Evolutionary conservation across 2,113 vertebrate species (phyloP).

Genomic region (Meleagris gallopavo): DNA sequence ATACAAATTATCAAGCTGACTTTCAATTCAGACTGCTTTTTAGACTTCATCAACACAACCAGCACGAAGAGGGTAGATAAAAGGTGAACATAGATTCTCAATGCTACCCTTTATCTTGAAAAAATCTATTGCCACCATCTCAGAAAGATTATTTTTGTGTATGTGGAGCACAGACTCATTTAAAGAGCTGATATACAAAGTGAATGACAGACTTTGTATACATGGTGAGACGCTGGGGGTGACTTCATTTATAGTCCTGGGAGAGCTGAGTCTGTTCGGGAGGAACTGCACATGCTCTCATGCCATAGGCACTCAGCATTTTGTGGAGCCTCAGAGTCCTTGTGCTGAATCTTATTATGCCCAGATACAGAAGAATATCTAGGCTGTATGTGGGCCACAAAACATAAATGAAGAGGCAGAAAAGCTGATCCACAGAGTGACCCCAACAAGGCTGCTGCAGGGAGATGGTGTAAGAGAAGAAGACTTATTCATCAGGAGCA

Average conservation of each 20-base stretch:
- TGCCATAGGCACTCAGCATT: background rate
- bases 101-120: constrained; percentile 10
- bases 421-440: background rate
- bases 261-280: background rate
- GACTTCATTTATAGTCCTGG: constrained; percentile 13
- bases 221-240: background rate
- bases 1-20: constrained; percentile 34
- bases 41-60: constrained; percentile 41
- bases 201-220: constrained; percentile 22
- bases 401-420: background rate
- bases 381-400: background rate
- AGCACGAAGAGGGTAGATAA: background rate
- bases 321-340: background rate
- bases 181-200: background rate
- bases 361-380: background rate
- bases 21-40: constrained; percentile 24
- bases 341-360: background rate
- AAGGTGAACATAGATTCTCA: constrained; percentile 46
- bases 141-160: constrained; percentile 50
- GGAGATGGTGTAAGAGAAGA: background rate
- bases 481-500: background rate
- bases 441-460: background rate
- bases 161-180: background rate
- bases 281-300: background rate
- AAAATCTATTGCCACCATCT: constrained; percentile 37